A percentile compares a stretch with the other conserved stretches of the same genome.
Evolutionary conservation across 2,797 vertebrate genomes (phyloP).

Genomic region (Sebastolobus altivelis): DNA sequence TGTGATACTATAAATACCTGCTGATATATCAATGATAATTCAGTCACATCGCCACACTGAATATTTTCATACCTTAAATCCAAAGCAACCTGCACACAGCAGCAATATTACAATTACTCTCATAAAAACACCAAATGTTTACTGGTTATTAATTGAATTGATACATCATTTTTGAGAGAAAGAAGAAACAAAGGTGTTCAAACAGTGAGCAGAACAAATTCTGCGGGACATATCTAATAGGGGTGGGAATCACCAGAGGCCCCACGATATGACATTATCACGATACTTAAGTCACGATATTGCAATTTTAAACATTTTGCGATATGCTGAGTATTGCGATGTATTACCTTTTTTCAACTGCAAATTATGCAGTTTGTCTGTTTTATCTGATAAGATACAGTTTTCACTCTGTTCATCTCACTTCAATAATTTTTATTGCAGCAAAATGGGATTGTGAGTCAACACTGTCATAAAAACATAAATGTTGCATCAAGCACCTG

Average conservation of each 20-base stretch:
- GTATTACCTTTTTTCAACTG: background rate
- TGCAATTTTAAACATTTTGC: too few species aligned
- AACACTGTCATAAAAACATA: background rate
- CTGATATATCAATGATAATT: conserved; percentile 18
- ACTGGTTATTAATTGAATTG: conserved; percentile 1
- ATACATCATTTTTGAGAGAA: conserved; percentile 10
- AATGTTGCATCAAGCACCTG: too few species aligned
- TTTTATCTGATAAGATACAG: background rate
- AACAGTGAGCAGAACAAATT: background rate
- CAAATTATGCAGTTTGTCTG: background rate
- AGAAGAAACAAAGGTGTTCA: background rate
- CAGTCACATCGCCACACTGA: conserved; percentile 2
- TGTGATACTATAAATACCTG: conserved; percentile 22
- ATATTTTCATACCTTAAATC: conserved; percentile 19
- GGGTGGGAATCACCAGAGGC: background rate
- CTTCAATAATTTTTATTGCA: background rate
- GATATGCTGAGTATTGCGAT: background rate
- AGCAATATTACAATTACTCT: background rate
- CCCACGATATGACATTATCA: background rate
- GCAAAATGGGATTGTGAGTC: background rate
- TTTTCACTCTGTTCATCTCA: background rate
- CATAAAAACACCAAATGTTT: background rate
- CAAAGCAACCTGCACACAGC: background rate
- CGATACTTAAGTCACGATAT: background rate
- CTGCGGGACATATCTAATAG: background rate